Base-by-base conservation (phyloP, 1,140 invertebrate species). In the Drosophila mauritiana region DNA sequence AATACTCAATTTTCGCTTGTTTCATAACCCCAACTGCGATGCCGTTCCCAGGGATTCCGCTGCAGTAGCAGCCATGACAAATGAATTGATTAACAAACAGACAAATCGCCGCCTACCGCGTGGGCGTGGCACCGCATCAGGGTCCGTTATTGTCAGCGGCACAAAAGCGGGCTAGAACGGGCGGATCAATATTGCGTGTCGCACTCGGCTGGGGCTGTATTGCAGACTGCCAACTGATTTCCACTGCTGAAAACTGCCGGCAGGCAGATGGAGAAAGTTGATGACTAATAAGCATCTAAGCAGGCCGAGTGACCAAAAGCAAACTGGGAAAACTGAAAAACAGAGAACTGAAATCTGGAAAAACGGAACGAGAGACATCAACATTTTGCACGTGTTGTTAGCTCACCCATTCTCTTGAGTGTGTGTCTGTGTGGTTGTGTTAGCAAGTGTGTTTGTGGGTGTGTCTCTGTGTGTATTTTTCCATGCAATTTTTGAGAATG, bases 281-380 rank as follows among this genome's bases (percentile, higher is more conserved):
- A 52, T 78, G 75, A 52, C 59, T 86, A 86, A 86, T 88, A 86
- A 82, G 83, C 83, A 82, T 67, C 31, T 88, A 88, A 88, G 22
- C 45, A 76, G 73, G 67, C 73, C 49, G 67, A 62, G 54, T 64
- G 73, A 80, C 67, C 56, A 58, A 52, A 76, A 76, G 53, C 72
- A 58, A 76, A 75, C 49, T 53, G 39, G 31, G n/a, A 37, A 68
- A 39, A 15, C 56, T 36, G 62, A 65, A 40, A 39, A 67, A 48
- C 54, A 40, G 40, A 46, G 12, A n/a, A 48, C 46, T 48, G 22
- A 48, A 64, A 58, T 54, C 56, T 34, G 58, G 42, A 45, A 74
- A 74, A 64, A 65, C 64, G 42, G 48, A 52, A 59, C 22, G 27
- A 53, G 27, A 55, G 52, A 39, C 59, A 83, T 34, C 65, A 49